These are phyloP conservation scores for Gymnobelideus leadbeateri DNA, from an alignment of 2,113 vertebrate species.

Conservation along the genomic window DNA sequence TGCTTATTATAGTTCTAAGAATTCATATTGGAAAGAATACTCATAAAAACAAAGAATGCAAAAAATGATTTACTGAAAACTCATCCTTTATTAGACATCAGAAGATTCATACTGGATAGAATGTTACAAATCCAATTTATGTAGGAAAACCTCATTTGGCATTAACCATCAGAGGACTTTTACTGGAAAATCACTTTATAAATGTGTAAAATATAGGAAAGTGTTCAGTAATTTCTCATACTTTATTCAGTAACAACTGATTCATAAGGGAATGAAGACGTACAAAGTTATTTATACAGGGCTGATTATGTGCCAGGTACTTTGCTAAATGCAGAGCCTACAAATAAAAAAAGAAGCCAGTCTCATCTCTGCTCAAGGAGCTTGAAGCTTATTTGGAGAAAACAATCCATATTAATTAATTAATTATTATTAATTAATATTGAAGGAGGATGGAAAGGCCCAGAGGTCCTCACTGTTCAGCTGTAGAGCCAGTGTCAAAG, in stretches of 20 bases:
- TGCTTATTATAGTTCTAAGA: conserved; percentile 80
- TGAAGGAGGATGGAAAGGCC: not conserved
- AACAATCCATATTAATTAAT: no score
- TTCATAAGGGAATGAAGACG: not conserved
- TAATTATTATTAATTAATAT: no score
- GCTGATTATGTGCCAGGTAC: not conserved
- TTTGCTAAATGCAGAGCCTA: not conserved
- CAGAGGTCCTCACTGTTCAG: not conserved
- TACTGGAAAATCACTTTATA: conserved; percentile 24
- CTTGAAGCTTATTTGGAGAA: not conserved
- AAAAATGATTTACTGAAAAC: conserved; percentile 75
- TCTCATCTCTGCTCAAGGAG: not conserved
- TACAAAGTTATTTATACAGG: not conserved
- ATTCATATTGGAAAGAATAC: conserved; percentile 80
- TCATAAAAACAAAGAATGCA: conserved; percentile 72
- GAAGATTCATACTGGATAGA: conserved; percentile 73
- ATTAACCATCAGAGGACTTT: not conserved
- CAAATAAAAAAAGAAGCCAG: not conserved
- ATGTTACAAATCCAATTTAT: conserved; percentile 72
- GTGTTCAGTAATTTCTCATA: conserved; percentile 9
- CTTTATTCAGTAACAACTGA: conserved; percentile 12
- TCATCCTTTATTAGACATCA: conserved; percentile 76
- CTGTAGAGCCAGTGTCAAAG: not conserved
- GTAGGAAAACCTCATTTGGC: conserved; percentile 50
- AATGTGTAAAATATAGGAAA: conserved; percentile 29